Base-by-base conservation (phyloP, 2,888 invertebrate species). In the Ichneumoninae sp. region DNA sequence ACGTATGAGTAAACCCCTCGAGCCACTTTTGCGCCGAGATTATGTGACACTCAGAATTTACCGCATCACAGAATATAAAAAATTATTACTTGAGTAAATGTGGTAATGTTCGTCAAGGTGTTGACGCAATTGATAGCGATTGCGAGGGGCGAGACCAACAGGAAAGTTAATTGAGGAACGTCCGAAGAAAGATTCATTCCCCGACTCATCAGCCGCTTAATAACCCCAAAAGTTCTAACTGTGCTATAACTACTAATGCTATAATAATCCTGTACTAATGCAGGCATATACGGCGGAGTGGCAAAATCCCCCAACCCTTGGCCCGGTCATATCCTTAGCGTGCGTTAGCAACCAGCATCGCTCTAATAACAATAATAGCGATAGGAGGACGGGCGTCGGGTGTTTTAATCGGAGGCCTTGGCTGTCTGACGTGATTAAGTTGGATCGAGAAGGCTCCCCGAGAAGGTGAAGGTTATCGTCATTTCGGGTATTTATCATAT, bases 381-480 rank as follows among this genome's bases (percentile, higher is more conserved):
- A 90, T 90, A 89, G 91, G 88, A 90, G 88, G 89, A 88, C 89
- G 88, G 86, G 88, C 87, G 88, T 87, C 33, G 89, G 85, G 88
- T 87, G 90, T 92, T 92, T 92, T 92, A 92, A 92, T 92, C 91
- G 91, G 91, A 89, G 90, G 89, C 89, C 89, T 89, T 85, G 89
- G 88, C 89, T 89, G 90, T 87, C 90, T 90, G 91, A 90, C 90
- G 90, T 91, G 91, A 92, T 92, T 92, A 92, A 91, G 90, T 92
- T 68, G 72, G 80, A 72, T 84, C 69, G 77, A 65, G 77, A 60
- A 50, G 68, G 40, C n/a, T 5, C 71, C 33, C 13, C 62, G 81
- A 81, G 77, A 80, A 76, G 75, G 84, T 79, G 81, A 82, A 80
- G 71, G 87, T 82, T 76, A 80, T 89, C 91, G 90, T 91, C 90